Conservation (phyloP, 2,113 vertebrate species). For the Noturus placidus region DNA sequence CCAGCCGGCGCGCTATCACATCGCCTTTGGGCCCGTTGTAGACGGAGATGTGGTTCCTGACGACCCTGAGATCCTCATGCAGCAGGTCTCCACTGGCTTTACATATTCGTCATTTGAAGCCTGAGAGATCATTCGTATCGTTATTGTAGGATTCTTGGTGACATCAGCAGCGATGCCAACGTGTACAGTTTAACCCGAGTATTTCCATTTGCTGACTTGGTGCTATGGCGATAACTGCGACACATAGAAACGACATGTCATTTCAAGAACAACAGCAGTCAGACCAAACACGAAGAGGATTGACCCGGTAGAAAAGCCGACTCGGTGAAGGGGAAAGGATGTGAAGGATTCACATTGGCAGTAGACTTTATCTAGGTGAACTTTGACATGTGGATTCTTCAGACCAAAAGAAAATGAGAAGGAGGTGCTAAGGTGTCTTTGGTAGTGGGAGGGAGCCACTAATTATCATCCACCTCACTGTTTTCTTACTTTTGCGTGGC, state of each 20-base stretch:
- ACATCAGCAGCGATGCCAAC: background rate
- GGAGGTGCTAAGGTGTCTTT: background rate
- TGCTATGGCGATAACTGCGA: background rate
- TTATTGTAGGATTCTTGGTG: background rate
- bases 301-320: background rate
- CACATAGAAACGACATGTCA: background rate
- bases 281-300: background rate
- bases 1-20: slow-evolving; percentile 92
- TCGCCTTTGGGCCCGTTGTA: slow-evolving; percentile 93
- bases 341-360: background rate
- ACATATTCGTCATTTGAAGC: background rate
- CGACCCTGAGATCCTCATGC: slow-evolving; percentile 96
- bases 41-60: slow-evolving; percentile 95
- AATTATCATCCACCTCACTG: background rate
- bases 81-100: slow-evolving; percentile 71
- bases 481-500: no score
- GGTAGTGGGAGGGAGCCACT: background rate
- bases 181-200: background rate
- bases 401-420: background rate
- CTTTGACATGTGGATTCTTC: background rate
- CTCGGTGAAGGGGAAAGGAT: background rate
- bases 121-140: no score
- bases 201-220: background rate
- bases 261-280: background rate
- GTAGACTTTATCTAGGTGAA: background rate